Conservation (phyloP, 2,797 vertebrate genomes). For the Sebastes oblongus region DNA sequence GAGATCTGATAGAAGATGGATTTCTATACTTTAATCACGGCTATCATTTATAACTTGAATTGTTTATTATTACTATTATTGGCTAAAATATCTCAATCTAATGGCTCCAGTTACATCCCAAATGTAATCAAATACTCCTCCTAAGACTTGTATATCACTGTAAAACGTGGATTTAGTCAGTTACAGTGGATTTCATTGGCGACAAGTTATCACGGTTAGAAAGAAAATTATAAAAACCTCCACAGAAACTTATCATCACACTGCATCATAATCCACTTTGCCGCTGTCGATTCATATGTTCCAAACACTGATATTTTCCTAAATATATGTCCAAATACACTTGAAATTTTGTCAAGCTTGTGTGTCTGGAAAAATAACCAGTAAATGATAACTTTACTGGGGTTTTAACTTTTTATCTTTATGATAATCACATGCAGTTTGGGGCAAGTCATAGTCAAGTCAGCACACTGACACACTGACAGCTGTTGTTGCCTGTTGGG, state of each 20-base stretch:
- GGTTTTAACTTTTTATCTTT: not conserved
- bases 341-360: not conserved
- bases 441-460: too few species aligned
- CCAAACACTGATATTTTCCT: not conserved
- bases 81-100: not conserved
- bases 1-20: not conserved
- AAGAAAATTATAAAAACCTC: not conserved
- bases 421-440: too few species aligned
- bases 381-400: not conserved
- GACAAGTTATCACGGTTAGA: not conserved
- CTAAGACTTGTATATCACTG: not conserved
- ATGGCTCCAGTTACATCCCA: not conserved
- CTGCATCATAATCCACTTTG: not conserved
- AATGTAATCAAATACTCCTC: not conserved
- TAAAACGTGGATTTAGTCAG: not conserved
- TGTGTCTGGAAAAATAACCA: not conserved
- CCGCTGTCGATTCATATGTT: not conserved
- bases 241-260: not conserved
- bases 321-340: not conserved
- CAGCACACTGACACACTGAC: too few species aligned
- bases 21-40: constrained; percentile 1
- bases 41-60: not conserved
- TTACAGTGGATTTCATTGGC: not conserved
- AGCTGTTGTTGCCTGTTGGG: too few species aligned
- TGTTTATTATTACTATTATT: not conserved